A percentile compares a stretch with the other conserved stretches of the same genome.
Evolutionary conservation across 2,888 invertebrate species (phyloP).

Genomic region (Oscheius sp.): DNA sequence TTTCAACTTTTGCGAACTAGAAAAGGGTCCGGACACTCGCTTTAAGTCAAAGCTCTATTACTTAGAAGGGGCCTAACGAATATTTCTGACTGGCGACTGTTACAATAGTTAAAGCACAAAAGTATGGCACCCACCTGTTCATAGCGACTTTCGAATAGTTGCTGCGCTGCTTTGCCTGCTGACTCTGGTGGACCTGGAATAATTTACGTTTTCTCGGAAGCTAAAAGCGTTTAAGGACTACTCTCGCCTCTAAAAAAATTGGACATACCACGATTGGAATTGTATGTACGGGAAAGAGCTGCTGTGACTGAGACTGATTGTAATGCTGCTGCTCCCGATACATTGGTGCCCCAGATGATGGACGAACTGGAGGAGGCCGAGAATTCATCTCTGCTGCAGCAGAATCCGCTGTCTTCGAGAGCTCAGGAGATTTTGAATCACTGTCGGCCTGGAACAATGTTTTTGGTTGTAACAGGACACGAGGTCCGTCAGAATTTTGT

Average conservation of each 20-base stretch:
- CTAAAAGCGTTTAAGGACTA: background rate
- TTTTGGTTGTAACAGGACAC: too few species aligned
- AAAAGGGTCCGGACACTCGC: too few species aligned
- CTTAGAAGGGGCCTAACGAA: background rate
- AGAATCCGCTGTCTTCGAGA: too few species aligned
- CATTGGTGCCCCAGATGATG: slow-evolving; percentile 5
- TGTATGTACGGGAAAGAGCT: slow-evolving; percentile 23
- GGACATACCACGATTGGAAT: slow-evolving; percentile 16
- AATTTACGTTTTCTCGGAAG: background rate
- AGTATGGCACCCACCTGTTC: slow-evolving; percentile 9
- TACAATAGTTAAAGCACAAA: background rate
- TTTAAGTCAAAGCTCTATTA: too few species aligned
- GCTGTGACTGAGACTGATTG: background rate
- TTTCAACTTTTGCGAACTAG: too few species aligned
- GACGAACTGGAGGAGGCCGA: too few species aligned
- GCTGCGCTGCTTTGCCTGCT: slow-evolving; percentile 1
- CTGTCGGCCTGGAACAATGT: too few species aligned
- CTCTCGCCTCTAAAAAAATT: background rate
- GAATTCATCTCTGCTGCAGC: too few species aligned
- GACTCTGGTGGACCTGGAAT: slow-evolving; percentile 17
- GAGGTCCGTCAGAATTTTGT: too few species aligned
- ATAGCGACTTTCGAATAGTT: slow-evolving; percentile 19
- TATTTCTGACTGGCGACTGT: background rate
- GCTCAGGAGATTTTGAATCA: too few species aligned
- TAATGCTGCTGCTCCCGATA: background rate